Evolutionary conservation across 2,888 invertebrate genomes (phyloP).

Genomic region (Leucozona laternaria): DNA sequence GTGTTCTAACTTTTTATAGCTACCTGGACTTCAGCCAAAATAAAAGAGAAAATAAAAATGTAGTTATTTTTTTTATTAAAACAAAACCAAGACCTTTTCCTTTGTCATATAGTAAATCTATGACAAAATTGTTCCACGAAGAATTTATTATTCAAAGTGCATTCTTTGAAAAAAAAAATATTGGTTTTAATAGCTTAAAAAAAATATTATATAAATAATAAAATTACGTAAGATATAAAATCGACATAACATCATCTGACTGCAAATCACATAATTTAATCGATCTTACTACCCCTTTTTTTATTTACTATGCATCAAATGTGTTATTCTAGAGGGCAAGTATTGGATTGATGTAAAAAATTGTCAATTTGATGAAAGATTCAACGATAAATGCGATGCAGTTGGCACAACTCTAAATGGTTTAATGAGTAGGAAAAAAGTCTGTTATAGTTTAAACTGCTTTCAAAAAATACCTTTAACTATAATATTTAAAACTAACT

Average conservation of each 20-base stretch:
- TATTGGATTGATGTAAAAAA: neutral
- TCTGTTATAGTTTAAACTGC: too few species aligned
- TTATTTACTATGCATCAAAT: too few species aligned
- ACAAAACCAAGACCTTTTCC: neutral
- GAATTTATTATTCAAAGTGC: slow-evolving; percentile 5
- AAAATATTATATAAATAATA: neutral
- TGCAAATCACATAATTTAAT: neutral
- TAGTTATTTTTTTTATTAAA: neutral
- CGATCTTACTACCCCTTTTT: neutral
- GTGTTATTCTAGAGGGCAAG: neutral
- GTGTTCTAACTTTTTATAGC: neutral
- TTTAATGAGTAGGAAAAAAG: neutral
- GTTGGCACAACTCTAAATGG: neutral
- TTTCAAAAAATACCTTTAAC: too few species aligned
- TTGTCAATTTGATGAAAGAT: neutral
- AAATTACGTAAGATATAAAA: neutral
- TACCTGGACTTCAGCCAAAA: neutral
- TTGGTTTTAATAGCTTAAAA: slow-evolving; percentile 1
- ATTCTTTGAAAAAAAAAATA: neutral
- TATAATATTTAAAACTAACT: too few species aligned
- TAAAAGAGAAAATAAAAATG: neutral
- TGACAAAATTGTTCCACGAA: slow-evolving; percentile 2
- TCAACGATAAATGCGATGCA: neutral
- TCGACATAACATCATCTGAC: neutral
- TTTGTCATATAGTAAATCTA: neutral